Evolutionary conservation across 2,888 invertebrate species (phyloP), one percentile per base, ranked within the genome.

Genomic region (Sarcophaga caerulescens): DNA sequence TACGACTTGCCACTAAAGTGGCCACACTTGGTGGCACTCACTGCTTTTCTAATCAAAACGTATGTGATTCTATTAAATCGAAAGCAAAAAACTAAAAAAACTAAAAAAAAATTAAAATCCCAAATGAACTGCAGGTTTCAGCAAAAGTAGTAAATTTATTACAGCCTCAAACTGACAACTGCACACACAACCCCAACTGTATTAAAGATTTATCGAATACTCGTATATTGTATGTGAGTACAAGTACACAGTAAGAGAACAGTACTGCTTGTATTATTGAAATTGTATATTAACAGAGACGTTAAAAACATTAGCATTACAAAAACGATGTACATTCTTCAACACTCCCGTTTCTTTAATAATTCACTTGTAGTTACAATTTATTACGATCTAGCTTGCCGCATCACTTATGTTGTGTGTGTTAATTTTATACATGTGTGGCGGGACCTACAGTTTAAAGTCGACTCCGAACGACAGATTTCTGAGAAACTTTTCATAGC

Each of bases 71-170:
- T 62, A 68, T 23, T 69, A 80, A 81, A 70, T 17, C 11, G 59
- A 19, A 8, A 76, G 59, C 63, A 45, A 12, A 23, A 69, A 69
- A 75, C 25, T 63, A 60, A 35, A 35, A 35, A 35, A 81, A 23
- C 52, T 35, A 63, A 75, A 35, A 47, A 17, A 52, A 52, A 52
- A 12, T 17, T 17, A 12, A 52, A 52, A 52, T 52, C 52, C n/a
- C 69, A 82, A 66, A 52, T 52, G 52, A 52, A 75, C 63, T 79
- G 65, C 84, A 81, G 84, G 74, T 78, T 85, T 73, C 52, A 52
- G 17, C 52, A 65, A 62, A 60, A 70, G 60, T 66, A 57, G 60
- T 17, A 75, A 84, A 86, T 84, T 81, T 84, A 86, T 84, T 63
- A 65, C 69, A 74, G 75, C 23, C 59, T 62, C 77, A 71, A 70